Base-by-base conservation (phyloP, 1,140 invertebrate genomes). In the Atopsyche davidsoni region DNA sequence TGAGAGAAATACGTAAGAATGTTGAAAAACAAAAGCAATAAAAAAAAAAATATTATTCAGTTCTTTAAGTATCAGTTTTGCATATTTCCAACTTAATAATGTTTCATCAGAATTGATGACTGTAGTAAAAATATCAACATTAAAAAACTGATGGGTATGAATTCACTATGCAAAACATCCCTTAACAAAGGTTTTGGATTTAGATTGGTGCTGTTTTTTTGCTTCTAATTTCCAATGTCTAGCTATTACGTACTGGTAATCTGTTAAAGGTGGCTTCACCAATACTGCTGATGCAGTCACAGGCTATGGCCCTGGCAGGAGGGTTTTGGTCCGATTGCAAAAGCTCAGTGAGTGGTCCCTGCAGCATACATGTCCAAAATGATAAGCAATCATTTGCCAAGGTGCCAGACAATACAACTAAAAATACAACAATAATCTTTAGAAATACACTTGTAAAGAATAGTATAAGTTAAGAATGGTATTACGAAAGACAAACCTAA, bases 261-360 rank as follows among this genome's bases (percentile, higher is more conserved):
- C 75, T 68, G 38, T 78, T 75, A 53, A 85, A 84, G 3, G 79
- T 74, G 16, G 73, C 67, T 39, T 77, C 68, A 14, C 81, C 82
- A 28, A 89, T 80, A 55, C 80, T 87, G 2, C 82, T 81, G n/a
- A 89, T 68, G 62, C 85, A 88, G 65, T 88, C 82, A 63, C 86
- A 89, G 2, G 79, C 81, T 2, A 79, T 76, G 4, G 83, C 80
- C 55, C 81, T 75, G n/a, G 86, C 74, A 2, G 76, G 64, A 2
- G 72, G 62, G 43, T 72, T 68, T 13, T 72, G 62, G 16, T 75
- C 70, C 18, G 59, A 61, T 51, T 76, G 71, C 14, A 78, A 53
- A 1, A 76, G 58, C 3, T 56, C 38, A 2, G 75, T 75, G 14
- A 83, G 58, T 0, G 77, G 74, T 2, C 72, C 71, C 36, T 59